Base-by-base conservation (phyloP, 1,140 invertebrate genomes). In the Drosophila ironensis region DNA sequence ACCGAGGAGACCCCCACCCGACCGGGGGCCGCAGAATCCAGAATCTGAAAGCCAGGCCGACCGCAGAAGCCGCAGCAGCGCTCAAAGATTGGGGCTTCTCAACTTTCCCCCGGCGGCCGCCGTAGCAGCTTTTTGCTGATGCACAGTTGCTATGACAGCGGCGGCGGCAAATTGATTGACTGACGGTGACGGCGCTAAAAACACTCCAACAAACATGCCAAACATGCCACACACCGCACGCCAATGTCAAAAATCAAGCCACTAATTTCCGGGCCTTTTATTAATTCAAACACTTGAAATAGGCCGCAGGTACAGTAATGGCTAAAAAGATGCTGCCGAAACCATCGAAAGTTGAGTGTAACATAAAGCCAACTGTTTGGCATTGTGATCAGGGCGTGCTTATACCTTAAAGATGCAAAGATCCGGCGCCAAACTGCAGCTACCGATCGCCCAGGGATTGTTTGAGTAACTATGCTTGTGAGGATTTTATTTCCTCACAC, bases 91-190 rank as follows among this genome's bases (percentile, higher is more conserved):
- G 14, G 12, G 1, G 2, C 12, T 5, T n/a, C 11, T 33, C 25
- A 27, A 9, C 8, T n/a, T 27, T 27, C 7, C 8, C n/a, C 33
- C 14, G 12, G 33, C 20, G 2, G 20, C 20, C 5, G 20, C 14
- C 4, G 4, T 7, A 1, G 11, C 33, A 6, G 19, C 35, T 61
- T 63, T 47, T n/a, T 48, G 60, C 56, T 63, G 56, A 63, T 63
- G 60, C 57, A 63, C 42, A 64, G 60, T 64, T 64, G 57, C 35
- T 64, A 63, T 38, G 60, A 64, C 60, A 64, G 60, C 60, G 24
- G 19, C 60, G 63, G 60, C 60, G 24, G 19, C 24, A 63, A 63
- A 64, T 63, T 63, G 60, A 64, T 64, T 64, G 60, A 64, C 63
- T 48, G 60, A 60, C 44, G 60, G 48, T 63, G 60, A 64, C 33